Base-by-base conservation (phyloP, 30 jellyfish, hydroid and myxozoan genomes). In the Sanderia malayensis region DNA sequence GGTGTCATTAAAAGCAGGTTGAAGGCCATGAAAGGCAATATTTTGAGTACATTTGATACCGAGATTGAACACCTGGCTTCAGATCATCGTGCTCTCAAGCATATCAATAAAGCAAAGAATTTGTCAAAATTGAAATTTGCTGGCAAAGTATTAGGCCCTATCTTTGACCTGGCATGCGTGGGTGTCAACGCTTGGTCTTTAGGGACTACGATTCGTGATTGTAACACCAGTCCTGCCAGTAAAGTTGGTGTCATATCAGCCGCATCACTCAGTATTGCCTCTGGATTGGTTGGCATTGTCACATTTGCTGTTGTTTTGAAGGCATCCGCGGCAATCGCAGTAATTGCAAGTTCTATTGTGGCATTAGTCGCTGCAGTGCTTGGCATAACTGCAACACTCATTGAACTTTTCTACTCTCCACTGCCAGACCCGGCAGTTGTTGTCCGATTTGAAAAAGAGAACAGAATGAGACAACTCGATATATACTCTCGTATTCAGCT, bases 361-460 rank as follows among this genome's bases (percentile, higher is more conserved):
- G 83, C 71, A 24, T 53, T 53, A 52, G 58, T 70, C 3, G 62
- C 74, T n/a, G 31, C 37, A 8, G 75, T 33, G 37, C 76, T 74
- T 15, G 86, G 67, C 7, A 74, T 74, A 6, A 66, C 60, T 6
- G 78, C 86, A 15, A 74, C 86, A 26, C 44, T 74, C 27, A 74
- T 74, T 33, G 78, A 57, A n/a, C 29, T 74, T 15, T 74, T 74
- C 34, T 74, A 41, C 55, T 46, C 30, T 8, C 79, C 86, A 1
- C 75, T 64, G 17, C 26, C 25, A 31, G 69, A 46, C 37, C 45
- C 32, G 21, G 79, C 66, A 0, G 31, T n/a, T 41, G 33, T 74
- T 17, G 76, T 45, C 17, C 49, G 57, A 13, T 25, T 18, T 18
- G 25, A 37, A 29, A 74, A 74, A 27, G 30, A 55, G 6, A 44